These are phyloP conservation scores for Scaptomyza cyrtandrae DNA, from an alignment of 2,888 invertebrate species.

Conservation along the genomic window DNA sequence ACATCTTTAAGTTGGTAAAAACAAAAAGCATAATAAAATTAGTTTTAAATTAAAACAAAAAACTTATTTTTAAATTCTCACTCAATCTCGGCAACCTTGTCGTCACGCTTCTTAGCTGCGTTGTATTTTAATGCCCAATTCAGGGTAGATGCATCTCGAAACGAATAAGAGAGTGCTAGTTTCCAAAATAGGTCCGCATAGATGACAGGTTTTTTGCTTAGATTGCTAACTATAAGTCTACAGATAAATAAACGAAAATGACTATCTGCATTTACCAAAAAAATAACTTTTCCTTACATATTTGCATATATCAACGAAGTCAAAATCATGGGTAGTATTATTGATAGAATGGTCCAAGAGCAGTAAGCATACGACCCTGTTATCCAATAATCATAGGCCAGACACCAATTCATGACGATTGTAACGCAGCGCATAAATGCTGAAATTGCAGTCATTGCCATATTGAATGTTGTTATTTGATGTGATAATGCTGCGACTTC, in stretches of 20 bases:
- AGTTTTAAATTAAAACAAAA: background rate
- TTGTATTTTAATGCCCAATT: slow-evolving; percentile 48
- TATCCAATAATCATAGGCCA: slow-evolving; percentile 52
- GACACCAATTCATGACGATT: slow-evolving; percentile 57
- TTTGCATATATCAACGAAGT: slow-evolving; percentile 59
- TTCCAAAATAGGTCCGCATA: slow-evolving; percentile 39
- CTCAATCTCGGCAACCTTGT: slow-evolving; percentile 52
- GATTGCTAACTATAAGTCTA: slow-evolving; percentile 38
- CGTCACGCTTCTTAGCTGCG: slow-evolving; percentile 35
- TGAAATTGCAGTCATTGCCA: slow-evolving; percentile 39
- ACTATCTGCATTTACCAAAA: background rate
- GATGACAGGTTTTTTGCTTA: slow-evolving; percentile 30
- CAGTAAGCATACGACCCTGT: slow-evolving; percentile 36
- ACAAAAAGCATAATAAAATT: background rate
- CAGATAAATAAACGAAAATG: slow-evolving; percentile 8
- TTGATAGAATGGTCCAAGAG: slow-evolving; percentile 60
- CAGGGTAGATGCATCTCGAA: slow-evolving; percentile 57
- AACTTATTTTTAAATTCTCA: slow-evolving; percentile 16
- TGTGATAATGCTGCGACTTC: slow-evolving; percentile 8
- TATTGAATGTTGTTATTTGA: slow-evolving; percentile 34
- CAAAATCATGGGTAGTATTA: slow-evolving; percentile 55
- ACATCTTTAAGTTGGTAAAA: slow-evolving; percentile 38
- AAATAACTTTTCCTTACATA: slow-evolving; percentile 38
- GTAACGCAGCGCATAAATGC: slow-evolving; percentile 48
- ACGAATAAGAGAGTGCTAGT: slow-evolving; percentile 55